Evolutionary conservation across 2,888 invertebrate genomes (phyloP).

Genomic region (Macropis europaea): DNA sequence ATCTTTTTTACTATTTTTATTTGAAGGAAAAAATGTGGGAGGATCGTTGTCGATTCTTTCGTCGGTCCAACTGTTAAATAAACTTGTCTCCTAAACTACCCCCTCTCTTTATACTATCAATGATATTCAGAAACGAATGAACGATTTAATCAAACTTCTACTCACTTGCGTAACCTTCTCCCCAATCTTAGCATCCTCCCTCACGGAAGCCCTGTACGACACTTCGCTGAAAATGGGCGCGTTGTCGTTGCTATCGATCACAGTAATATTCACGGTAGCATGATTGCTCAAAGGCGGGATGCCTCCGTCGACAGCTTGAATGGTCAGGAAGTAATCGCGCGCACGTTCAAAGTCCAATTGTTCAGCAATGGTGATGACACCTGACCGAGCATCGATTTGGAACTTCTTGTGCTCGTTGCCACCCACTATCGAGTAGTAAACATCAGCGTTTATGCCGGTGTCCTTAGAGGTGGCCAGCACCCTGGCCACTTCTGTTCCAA

Average conservation of each 20-base stretch:
- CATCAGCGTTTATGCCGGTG: constrained; percentile 95
- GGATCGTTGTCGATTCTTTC: too few relatives aligned
- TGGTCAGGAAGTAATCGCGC: constrained; percentile 91
- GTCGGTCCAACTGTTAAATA: too few relatives aligned
- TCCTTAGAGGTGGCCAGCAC: constrained; percentile 96
- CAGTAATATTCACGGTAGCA: constrained; percentile 91
- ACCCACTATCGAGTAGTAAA: constrained; percentile 91
- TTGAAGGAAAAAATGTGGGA: too few relatives aligned
- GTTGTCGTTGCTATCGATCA: constrained; percentile 94
- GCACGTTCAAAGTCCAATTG: constrained; percentile 93
- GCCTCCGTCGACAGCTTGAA: constrained; percentile 95
- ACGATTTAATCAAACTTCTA: background rate
- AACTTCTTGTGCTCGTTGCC: constrained; percentile 95
- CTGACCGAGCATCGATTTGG: constrained; percentile 86
- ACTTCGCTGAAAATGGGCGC: constrained; percentile 89
- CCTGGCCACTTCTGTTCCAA: constrained; percentile 90
- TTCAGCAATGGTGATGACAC: constrained; percentile 88
- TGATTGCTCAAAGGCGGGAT: constrained; percentile 93
- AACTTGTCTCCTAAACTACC: too few relatives aligned
- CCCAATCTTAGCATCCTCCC: constrained; percentile 89
- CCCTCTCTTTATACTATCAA: too few relatives aligned
- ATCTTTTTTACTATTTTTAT: too few relatives aligned
- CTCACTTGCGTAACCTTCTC: constrained; percentile 87
- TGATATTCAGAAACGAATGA: too few relatives aligned
- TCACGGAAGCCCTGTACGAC: constrained; percentile 87